phyloP scores from a whole-genome alignment of 2,797 vertebrate species.

The Myotis findleyi region DNA sequence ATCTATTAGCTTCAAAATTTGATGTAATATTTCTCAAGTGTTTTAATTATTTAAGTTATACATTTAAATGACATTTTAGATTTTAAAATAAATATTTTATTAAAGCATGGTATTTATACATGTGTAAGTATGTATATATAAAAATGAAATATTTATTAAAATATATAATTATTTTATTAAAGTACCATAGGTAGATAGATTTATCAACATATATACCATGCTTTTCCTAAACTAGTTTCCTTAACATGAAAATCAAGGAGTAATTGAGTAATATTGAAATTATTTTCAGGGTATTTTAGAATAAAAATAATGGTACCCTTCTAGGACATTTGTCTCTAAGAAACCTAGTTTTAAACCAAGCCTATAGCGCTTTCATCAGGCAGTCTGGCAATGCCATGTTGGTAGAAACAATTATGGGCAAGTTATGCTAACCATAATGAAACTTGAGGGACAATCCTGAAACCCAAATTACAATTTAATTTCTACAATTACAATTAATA shows the following conservation, averaged over 20 bases:
- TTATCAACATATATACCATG: background rate
- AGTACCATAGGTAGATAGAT: no score
- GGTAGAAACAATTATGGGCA: conserved; percentile 51
- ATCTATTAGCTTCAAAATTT: background rate
- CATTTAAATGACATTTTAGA: background rate
- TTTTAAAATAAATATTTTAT: conserved; percentile 38
- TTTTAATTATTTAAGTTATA: conserved; percentile 2
- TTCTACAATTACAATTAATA: conserved; percentile 68
- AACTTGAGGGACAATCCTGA: conserved; percentile 55
- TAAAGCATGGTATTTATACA: background rate
- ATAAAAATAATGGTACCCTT: conserved; percentile 1
- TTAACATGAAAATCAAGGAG: background rate
- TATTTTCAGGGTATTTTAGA: conserved; percentile 44
- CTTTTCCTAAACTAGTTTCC: background rate
- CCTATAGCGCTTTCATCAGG: conserved; percentile 12
- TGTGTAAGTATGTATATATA: background rate
- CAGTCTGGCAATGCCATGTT: conserved; percentile 47
- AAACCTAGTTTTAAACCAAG: conserved; percentile 42
- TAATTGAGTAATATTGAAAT: conserved; percentile 27
- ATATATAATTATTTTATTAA: background rate
- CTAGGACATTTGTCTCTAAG: conserved; percentile 16
- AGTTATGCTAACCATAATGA: conserved; percentile 63
- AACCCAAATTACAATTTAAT: conserved; percentile 62
- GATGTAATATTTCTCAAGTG: background rate
- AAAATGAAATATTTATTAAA: background rate